These are phyloP conservation scores for Phrynocephalus vlangalii DNA, from an alignment of 2,797 vertebrate genomes.

Conservation along the genomic window DNA sequence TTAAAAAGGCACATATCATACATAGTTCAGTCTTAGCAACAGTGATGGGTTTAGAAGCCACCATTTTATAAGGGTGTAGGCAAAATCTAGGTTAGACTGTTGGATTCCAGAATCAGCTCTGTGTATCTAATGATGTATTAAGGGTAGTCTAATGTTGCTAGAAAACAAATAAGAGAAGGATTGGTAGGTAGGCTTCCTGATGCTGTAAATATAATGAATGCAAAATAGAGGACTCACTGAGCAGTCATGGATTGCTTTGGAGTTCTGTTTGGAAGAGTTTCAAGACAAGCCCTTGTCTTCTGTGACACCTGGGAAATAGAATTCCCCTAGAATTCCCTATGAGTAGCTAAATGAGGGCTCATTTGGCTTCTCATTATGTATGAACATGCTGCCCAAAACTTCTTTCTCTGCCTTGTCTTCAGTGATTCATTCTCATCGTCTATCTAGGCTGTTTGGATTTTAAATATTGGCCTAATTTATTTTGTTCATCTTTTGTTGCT, in stretches of 20 bases:
- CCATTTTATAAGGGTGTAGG: background rate
- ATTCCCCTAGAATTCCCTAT: background rate
- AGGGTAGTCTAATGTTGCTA: background rate
- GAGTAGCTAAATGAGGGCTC: too few species aligned
- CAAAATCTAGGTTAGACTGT: background rate
- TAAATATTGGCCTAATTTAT: background rate
- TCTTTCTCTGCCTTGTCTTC: background rate
- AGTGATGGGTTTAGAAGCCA: background rate
- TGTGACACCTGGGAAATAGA: background rate
- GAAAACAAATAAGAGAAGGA: background rate
- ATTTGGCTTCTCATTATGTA: background rate
- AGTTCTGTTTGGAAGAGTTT: background rate
- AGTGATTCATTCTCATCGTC: background rate
- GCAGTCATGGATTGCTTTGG: background rate
- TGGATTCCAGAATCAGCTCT: background rate
- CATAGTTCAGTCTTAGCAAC: background rate
- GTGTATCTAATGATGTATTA: background rate
- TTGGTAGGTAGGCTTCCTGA: background rate
- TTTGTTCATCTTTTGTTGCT: background rate
- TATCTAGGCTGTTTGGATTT: background rate
- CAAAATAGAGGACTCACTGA: background rate
- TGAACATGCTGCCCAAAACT: background rate
- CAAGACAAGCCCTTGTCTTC: background rate
- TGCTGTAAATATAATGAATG: slow-evolving; percentile 1
- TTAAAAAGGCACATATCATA: background rate